A percentile compares a stretch with the other conserved stretches of the same genome.
phyloP scores from a whole-genome alignment of 2,113 vertebrate genomes.

The Xiphophorus couchianus region DNA sequence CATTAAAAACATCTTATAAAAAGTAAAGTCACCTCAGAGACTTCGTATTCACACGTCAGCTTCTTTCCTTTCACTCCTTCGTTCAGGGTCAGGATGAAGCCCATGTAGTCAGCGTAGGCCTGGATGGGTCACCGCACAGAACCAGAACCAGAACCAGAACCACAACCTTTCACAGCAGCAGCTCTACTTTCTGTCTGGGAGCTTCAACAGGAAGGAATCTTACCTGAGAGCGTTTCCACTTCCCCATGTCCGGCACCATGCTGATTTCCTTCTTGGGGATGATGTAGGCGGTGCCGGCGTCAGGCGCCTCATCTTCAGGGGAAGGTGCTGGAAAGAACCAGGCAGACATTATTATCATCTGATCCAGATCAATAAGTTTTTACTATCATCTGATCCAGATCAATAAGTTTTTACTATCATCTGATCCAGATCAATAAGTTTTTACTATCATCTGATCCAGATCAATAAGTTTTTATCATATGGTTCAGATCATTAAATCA shows the following conservation, averaged over 20 bases:
- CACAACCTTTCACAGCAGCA: background rate
- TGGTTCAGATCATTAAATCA: too few relatives aligned
- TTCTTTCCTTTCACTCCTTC: conserved; percentile 94
- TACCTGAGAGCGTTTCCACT: conserved; percentile 97
- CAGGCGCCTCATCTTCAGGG: conserved; percentile 79
- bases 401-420: too few relatives aligned
- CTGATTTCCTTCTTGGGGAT: conserved; percentile 96
- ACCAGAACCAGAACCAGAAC: too few relatives aligned
- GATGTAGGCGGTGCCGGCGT: conserved; percentile 80
- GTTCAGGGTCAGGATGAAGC: conserved; percentile 93
- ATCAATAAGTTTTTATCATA: too few relatives aligned
- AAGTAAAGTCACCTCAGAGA: conserved; percentile 87
- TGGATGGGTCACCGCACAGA: conserved; percentile 41
- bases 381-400: too few relatives aligned
- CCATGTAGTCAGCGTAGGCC: conserved; percentile 96
- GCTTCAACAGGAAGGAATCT: background rate
- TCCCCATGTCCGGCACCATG: conserved; percentile 93
- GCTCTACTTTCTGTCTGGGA: background rate
- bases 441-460: too few relatives aligned
- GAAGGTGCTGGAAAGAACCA: conserved; percentile 73
- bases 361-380: too few relatives aligned
- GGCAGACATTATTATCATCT: background rate
- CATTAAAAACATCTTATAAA: background rate
- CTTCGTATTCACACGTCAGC: conserved; percentile 86
- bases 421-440: too few relatives aligned